phyloP scores from a whole-genome alignment of 2,797 vertebrate genomes.

The Prionace glauca region DNA sequence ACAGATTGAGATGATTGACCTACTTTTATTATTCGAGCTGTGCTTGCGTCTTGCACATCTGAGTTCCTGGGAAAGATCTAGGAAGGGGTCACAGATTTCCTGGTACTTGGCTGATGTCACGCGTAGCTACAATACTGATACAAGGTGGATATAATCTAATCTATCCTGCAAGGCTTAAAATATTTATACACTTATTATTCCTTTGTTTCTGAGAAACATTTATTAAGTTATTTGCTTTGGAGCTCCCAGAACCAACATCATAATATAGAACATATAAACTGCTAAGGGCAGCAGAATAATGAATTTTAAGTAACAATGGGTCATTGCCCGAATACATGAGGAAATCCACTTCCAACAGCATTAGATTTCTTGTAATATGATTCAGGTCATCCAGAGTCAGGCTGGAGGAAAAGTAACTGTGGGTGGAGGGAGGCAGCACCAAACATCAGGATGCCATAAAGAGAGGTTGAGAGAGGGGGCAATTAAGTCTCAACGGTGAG shows the following conservation, averaged over 20 bases:
- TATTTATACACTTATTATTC: conserved; percentile 4
- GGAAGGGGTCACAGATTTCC: neutral
- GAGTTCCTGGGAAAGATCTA: neutral
- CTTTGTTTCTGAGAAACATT: neutral
- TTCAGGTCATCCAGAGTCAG: neutral
- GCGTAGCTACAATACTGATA: neutral
- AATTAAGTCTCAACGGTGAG: neutral
- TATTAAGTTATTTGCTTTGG: neutral
- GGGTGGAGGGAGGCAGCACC: neutral
- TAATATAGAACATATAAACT: neutral
- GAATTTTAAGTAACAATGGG: neutral
- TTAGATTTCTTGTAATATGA: neutral
- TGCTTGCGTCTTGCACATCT: neutral
- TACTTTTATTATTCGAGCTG: neutral
- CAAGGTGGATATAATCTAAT: neutral
- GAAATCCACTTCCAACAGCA: neutral
- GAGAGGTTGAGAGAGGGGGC: neutral
- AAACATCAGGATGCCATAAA: neutral
- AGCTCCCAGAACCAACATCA: neutral
- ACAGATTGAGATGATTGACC: neutral
- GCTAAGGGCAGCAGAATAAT: neutral
- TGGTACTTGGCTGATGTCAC: neutral
- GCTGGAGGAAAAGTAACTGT: neutral
- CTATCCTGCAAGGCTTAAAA: neutral
- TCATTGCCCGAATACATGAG: neutral